Evolutionary conservation across 2,113 vertebrate species (phyloP).

Genomic region (Actenoides hombroni): DNA sequence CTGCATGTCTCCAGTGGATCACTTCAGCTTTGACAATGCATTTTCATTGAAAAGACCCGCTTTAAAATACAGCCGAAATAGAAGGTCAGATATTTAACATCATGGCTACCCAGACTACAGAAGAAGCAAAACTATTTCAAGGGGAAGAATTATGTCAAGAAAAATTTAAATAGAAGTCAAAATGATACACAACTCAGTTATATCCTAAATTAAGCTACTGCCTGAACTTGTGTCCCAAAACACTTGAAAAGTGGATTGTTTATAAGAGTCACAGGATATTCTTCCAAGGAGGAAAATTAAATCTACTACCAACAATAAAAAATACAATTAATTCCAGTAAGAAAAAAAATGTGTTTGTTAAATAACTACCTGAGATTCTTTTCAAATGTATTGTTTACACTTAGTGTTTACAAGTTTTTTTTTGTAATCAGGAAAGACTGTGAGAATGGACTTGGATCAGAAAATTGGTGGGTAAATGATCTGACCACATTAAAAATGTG

Average conservation of each 20-base stretch:
- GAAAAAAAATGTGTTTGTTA: background rate
- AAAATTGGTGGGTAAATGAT: background rate
- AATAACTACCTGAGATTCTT: background rate
- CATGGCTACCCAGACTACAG: background rate
- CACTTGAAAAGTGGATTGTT: background rate
- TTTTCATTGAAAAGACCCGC: background rate
- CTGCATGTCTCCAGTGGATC: background rate
- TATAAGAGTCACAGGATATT: accelerated
- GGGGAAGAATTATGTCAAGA: background rate
- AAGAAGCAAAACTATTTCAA: background rate
- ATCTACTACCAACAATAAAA: background rate
- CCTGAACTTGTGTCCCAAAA: background rate
- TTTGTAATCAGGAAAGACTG: background rate
- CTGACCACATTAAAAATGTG: background rate
- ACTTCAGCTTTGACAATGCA: background rate
- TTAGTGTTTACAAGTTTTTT: background rate
- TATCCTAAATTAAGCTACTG: background rate
- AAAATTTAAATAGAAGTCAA: background rate
- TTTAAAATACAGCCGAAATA: background rate
- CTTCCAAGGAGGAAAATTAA: background rate
- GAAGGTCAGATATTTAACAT: background rate
- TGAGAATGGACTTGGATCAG: background rate
- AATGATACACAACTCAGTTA: background rate
- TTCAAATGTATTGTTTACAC: background rate
- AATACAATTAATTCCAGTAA: background rate